Evolutionary conservation across 1,140 invertebrate species (phyloP), one percentile per base, ranked within the genome.

Genomic region (Rhagoletis zephyria): DNA sequence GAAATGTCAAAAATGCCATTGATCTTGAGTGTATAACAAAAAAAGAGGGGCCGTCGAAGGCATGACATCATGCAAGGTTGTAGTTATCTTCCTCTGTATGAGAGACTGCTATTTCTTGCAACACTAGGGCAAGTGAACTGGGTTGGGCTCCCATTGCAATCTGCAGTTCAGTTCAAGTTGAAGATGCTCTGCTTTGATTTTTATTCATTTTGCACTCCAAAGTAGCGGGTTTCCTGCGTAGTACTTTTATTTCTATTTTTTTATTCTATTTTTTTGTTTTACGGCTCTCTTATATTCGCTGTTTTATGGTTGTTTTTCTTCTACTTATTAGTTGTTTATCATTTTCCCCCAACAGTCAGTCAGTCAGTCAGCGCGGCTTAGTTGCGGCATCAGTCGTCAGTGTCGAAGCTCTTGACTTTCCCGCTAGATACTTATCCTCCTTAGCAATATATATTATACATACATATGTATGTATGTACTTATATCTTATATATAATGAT

Each of bases 1-100:
- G 61, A 87, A 87, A 87, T 87, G 87, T 87, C 87, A 87, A 87
- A 81, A 81, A 87, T 87, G 87, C 87, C 87, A 87, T 87, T 87
- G 87, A 87, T 87, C 87, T 87, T 87, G 87, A 81, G 87, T 16
- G 42, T 1, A 48, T 56, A 3, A 6, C 10, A 56, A 30, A 30
- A 30, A 30, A 30, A 30, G 6, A 81, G 42, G 56, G 48, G 74
- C n/a, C 45, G 48, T 45, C 48, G 48, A 14, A 19, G 48, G 40
- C 40, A 67, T 67, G 30, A 7, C 1, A 60, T 60, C 63, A 40
- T 67, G 30, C 61, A 67, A 7, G 30, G 30, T 30, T 81, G 48
- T 56, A 81, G 5, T 14, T 51, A n/a, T 19, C 16, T 51, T 45
- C 30, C 42, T 56, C 14, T 4, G 61, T 81, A 48, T 59, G 19